Percentiles rank a stretch among this genome's conserved stretches.
These are phyloP conservation scores for Babylonia areolata DNA, from an alignment of 1,140 invertebrate species.

Conservation along the genomic window DNA sequence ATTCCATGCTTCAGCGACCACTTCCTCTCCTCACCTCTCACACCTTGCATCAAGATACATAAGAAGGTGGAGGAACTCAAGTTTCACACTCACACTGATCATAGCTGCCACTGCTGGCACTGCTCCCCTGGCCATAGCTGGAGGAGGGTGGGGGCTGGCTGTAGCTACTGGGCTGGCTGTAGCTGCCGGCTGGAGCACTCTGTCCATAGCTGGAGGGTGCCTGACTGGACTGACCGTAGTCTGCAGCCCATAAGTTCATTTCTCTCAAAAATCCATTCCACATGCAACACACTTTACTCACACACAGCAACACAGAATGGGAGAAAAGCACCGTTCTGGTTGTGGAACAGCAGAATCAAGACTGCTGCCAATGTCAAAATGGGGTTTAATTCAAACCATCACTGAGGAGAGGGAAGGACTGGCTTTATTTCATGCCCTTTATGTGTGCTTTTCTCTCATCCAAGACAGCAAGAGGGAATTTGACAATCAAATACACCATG, in stretches of 20 bases:
- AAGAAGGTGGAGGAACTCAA: too few relatives aligned
- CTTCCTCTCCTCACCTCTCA: too few relatives aligned
- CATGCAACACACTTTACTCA: too few relatives aligned
- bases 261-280: too few relatives aligned
- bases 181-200: conserved; percentile 33
- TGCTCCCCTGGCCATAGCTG: background rate
- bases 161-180: conserved; percentile 29
- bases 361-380: too few relatives aligned
- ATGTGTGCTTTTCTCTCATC: background rate
- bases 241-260: background rate
- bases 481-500: background rate
- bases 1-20: too few relatives aligned
- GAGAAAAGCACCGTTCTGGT: background rate
- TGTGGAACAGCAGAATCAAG: background rate
- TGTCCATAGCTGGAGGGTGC: conserved; percentile 22
- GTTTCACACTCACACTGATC: conserved; percentile 36
- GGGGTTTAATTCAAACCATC: too few relatives aligned
- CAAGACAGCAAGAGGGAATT: background rate
- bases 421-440: too few relatives aligned
- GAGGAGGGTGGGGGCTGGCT: conserved; percentile 5
- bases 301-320: background rate
- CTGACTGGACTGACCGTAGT: conserved; percentile 22
- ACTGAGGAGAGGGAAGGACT: too few relatives aligned
- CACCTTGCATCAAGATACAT: too few relatives aligned
- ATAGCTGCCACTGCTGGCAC: conserved; percentile 29